Conservation (phyloP, 2,113 vertebrate genomes). For the Apus apus region DNA sequence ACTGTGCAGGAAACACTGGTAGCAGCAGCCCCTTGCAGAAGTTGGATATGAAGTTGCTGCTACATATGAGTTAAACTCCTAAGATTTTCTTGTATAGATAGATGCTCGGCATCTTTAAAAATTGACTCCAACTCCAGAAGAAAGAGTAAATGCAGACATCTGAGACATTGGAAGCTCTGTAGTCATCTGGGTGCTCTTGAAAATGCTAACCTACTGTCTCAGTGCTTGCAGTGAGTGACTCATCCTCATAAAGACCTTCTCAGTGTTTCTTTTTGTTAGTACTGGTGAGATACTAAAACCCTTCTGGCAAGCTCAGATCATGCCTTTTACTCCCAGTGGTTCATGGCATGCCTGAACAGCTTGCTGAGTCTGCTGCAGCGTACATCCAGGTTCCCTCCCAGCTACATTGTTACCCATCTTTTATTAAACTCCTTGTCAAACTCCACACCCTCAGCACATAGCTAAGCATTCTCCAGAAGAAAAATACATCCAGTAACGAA, state of each 20-base stretch:
- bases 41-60: not conserved
- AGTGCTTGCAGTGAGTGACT: not conserved
- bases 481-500: fast-evolving
- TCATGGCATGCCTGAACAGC: not conserved
- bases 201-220: not conserved
- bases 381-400: not conserved
- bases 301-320: not conserved
- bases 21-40: not conserved
- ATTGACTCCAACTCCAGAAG: not conserved
- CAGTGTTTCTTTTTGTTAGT: not conserved
- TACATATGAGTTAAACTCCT: not conserved
- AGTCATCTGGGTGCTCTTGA: not conserved
- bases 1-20: not conserved
- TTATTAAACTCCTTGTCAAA: not conserved
- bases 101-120: not conserved
- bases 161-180: not conserved
- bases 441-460: not conserved
- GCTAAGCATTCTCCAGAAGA: not conserved
- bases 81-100: not conserved
- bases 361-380: not conserved
- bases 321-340: not conserved
- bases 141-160: not conserved
- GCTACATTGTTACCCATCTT: not conserved
- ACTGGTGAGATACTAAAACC: not conserved
- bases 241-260: not conserved